These are phyloP conservation scores for Triplophysa rosa DNA, from an alignment of 2,113 vertebrate species.

Conservation along the genomic window DNA sequence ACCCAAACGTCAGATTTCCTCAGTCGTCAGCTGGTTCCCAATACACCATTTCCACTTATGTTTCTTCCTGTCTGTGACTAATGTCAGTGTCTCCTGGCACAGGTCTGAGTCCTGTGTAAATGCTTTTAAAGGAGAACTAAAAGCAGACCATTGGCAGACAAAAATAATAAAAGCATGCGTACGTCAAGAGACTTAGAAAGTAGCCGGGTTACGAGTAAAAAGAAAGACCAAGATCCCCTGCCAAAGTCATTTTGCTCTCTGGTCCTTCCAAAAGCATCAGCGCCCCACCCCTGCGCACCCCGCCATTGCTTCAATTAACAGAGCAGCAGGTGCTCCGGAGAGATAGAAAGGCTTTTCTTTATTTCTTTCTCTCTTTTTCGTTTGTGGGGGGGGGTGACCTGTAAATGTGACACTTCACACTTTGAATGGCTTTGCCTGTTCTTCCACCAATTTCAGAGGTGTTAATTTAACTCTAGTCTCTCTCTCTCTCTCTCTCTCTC, in stretches of 20 bases:
- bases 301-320: conserved; percentile 89
- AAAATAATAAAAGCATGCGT: conserved; percentile 93
- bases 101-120: not conserved
- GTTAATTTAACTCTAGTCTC: conserved; percentile 88
- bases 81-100: not conserved
- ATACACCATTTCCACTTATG: not conserved
- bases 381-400: conserved; percentile 81
- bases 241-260: conserved; percentile 43
- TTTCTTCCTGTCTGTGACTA: not conserved
- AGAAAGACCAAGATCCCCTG: conserved; percentile 52
- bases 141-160: conserved; percentile 51
- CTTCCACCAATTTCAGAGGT: conserved; percentile 91
- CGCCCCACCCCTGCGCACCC: conserved; percentile 64
- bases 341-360: conserved; percentile 65
- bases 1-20: not conserved
- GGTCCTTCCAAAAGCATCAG: conserved; percentile 36
- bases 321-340: conserved; percentile 90
- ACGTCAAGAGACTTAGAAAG: conserved; percentile 78
- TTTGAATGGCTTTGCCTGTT: conserved; percentile 83
- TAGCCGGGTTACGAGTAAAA: conserved; percentile 58
- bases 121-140: conserved; percentile 53
- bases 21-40: not conserved
- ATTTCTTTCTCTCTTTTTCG: conserved; percentile 50
- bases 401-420: conserved; percentile 87
- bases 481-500: conserved; percentile 52